Evolutionary conservation across 1,140 invertebrate genomes (phyloP).

Genomic region (Leptinotarsa undecemlineata): DNA sequence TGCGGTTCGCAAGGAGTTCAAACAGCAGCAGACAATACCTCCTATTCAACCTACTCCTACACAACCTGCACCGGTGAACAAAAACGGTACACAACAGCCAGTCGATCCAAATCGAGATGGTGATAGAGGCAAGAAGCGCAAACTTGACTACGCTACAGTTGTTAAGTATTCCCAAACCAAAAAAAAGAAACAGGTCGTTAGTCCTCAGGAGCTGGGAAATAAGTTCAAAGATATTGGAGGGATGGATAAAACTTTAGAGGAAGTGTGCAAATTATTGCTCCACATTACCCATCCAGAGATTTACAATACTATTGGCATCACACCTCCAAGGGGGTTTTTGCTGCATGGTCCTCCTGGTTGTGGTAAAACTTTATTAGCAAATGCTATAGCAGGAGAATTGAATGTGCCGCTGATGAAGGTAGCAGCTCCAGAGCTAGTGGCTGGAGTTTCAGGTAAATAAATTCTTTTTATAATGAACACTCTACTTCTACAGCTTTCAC

Average conservation of each 20-base stretch:
- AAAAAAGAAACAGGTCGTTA: constrained; percentile 13
- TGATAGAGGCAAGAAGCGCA: constrained; percentile 13
- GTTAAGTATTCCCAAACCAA: constrained; percentile 8
- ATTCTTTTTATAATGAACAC: not conserved
- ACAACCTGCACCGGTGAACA: not conserved
- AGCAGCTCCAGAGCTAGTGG: constrained; percentile 87
- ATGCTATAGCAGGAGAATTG: constrained; percentile 87
- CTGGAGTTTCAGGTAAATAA: constrained; percentile 74
- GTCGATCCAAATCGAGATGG: not conserved
- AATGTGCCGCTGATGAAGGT: constrained; percentile 81
- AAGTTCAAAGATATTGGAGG: constrained; percentile 54
- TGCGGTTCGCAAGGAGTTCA: not conserved
- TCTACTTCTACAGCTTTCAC: not conserved
- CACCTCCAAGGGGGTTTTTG: constrained; percentile 81
- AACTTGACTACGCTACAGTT: not conserved
- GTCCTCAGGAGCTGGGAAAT: not conserved
- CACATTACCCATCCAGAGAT: constrained; percentile 86
- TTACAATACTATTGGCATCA: constrained; percentile 77
- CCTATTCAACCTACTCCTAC: too few species aligned
- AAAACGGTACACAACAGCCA: constrained; percentile 5
- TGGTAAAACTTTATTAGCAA: constrained; percentile 88
- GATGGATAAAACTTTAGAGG: constrained; percentile 70
- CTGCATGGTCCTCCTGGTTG: constrained; percentile 91
- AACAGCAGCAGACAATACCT: not conserved
- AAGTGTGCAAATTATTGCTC: constrained; percentile 78